Evolutionary conservation across 2,113 vertebrate genomes (phyloP).

Genomic region (Xenopus tropicalis): UCB_Xtro_10.0 CM004452.2:40841501-40842000

Average conservation of each 20-base stretch:
- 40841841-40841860: slow-evolving; percentile 34
- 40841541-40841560: background rate
- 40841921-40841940: slow-evolving; percentile 32
- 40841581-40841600: background rate
- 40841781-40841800: slow-evolving; percentile 31
- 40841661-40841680: slow-evolving; percentile 2
- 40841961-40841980: slow-evolving; percentile 36
- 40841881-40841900: slow-evolving; percentile 44
- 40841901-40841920: slow-evolving; percentile 40
- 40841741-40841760: slow-evolving; percentile 20
- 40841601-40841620: slow-evolving; percentile 31
- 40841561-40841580: slow-evolving; percentile 27
- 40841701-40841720: slow-evolving; percentile 29
- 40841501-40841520: background rate
- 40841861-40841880: slow-evolving; percentile 37
- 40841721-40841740: slow-evolving; percentile 41
- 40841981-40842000: slow-evolving; percentile 40
- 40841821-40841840: slow-evolving; percentile 31
- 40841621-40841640: slow-evolving; percentile 12
- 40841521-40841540: background rate
- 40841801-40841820: slow-evolving; percentile 41
- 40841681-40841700: slow-evolving; percentile 14
- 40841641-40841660: slow-evolving; percentile 17
- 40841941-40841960: slow-evolving; percentile 36
- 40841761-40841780: slow-evolving; percentile 42